Percentiles rank a stretch among this genome's conserved stretches.
These are phyloP conservation scores for Ischnus inquisitorius DNA, from an alignment of 2,888 invertebrate species.

Conservation along the genomic window DNA sequence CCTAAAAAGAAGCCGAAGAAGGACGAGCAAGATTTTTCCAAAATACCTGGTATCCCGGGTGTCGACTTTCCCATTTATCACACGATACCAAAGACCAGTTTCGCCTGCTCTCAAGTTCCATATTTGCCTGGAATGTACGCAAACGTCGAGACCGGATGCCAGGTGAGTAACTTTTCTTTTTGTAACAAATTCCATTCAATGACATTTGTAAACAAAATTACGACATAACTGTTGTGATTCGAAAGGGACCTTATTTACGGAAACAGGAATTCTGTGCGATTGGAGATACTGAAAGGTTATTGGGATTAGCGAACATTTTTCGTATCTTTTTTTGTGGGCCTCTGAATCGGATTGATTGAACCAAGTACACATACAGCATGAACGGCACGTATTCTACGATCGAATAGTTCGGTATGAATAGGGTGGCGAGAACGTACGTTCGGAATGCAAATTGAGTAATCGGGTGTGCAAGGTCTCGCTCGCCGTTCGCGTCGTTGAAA, in stretches of 20 bases:
- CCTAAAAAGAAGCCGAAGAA: conserved; percentile 83
- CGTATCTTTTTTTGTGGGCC: neutral
- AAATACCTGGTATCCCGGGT: conserved; percentile 93
- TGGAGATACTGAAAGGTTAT: neutral
- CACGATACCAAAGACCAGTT: conserved; percentile 91
- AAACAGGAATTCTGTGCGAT: neutral
- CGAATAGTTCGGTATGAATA: conserved; percentile 55
- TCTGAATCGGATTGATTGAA: conserved; percentile 23
- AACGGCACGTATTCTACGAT: conserved; percentile 57
- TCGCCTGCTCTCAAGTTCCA: conserved; percentile 92
- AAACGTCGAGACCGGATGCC: conserved; percentile 95
- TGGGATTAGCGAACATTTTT: neutral
- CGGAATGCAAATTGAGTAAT: conserved; percentile 69
- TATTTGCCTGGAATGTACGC: conserved; percentile 95
- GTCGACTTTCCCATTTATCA: conserved; percentile 94
- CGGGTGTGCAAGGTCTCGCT: conserved; percentile 66
- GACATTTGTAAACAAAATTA: neutral
- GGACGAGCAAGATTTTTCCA: conserved; percentile 91
- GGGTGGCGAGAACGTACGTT: conserved; percentile 64
- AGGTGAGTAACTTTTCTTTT: conserved; percentile 86
- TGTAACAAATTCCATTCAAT: neutral
- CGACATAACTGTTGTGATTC: neutral
- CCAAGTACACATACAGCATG: conserved; percentile 8
- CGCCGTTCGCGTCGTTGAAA: conserved; percentile 61
- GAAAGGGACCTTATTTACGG: neutral